Conservation (phyloP, 2,888 invertebrate genomes). For the Agrotis ipsilon region DNA sequence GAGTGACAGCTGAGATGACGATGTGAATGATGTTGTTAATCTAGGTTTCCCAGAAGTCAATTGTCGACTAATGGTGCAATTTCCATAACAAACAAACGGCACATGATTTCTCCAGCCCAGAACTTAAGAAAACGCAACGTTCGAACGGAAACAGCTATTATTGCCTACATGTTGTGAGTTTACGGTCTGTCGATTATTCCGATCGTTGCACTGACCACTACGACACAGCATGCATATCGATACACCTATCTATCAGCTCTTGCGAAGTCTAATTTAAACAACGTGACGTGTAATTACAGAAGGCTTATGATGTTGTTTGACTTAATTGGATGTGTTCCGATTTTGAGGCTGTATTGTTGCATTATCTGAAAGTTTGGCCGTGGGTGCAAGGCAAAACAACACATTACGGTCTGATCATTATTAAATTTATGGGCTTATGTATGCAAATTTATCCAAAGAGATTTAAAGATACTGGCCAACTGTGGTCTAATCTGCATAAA, state of each 20-base stretch:
- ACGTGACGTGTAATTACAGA: slow-evolving; percentile 44
- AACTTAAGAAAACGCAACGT: slow-evolving; percentile 64
- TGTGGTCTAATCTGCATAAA: background rate
- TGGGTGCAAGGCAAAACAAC: slow-evolving; percentile 41
- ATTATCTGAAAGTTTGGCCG: slow-evolving; percentile 48
- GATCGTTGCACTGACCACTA: slow-evolving; percentile 75
- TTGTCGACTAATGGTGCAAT: slow-evolving; percentile 6
- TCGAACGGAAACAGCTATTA: slow-evolving; percentile 76
- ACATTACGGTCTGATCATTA: slow-evolving; percentile 16
- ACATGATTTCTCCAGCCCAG: slow-evolving; percentile 47
- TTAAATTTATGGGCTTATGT: slow-evolving; percentile 16
- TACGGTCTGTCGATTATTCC: slow-evolving; percentile 77
- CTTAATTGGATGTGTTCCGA: slow-evolving; percentile 41
- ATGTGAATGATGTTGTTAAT: too few species aligned
- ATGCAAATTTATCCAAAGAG: background rate
- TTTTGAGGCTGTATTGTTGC: slow-evolving; percentile 44
- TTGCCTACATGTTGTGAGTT: slow-evolving; percentile 71
- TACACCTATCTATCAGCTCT: slow-evolving; percentile 48
- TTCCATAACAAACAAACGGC: slow-evolving; percentile 18
- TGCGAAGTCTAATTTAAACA: slow-evolving; percentile 44
- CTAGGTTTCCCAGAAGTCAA: too few species aligned
- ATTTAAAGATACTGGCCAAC: slow-evolving; percentile 12
- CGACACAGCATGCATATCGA: slow-evolving; percentile 54
- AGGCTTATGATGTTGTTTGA: slow-evolving; percentile 32
- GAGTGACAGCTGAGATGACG: too few species aligned